These are phyloP conservation scores for Lasioglossum figueresi DNA, from an alignment of 2,888 invertebrate species.

Conservation along the genomic window DNA sequence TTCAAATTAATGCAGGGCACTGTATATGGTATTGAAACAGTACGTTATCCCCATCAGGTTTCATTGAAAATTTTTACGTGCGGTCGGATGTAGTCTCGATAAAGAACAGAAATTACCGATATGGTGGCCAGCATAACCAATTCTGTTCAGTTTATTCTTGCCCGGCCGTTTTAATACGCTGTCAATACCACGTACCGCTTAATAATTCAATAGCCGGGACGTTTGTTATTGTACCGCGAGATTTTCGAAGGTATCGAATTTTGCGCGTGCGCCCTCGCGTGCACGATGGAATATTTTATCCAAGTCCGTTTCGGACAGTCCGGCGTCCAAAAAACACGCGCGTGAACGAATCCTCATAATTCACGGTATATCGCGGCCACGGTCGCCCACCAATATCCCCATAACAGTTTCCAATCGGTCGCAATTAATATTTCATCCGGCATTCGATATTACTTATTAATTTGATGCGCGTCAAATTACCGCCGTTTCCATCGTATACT, in stretches of 20 bases:
- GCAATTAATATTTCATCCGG: conserved; percentile 51
- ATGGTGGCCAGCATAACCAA: not conserved
- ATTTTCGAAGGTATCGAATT: conserved; percentile 32
- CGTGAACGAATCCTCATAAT: conserved; percentile 26
- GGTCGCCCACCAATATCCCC: not conserved
- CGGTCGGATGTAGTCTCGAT: not conserved
- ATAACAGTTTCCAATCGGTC: conserved; percentile 37
- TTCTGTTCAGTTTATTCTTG: conserved; percentile 4
- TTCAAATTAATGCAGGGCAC: not conserved
- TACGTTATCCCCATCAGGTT: not conserved
- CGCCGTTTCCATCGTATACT: conserved; percentile 24
- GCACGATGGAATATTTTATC: conserved; percentile 41
- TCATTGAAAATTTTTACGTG: not conserved
- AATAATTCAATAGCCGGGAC: conserved; percentile 45
- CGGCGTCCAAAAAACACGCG: conserved; percentile 15
- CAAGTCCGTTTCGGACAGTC: not conserved
- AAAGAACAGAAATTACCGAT: not conserved
- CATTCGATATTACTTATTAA: conserved; percentile 50
- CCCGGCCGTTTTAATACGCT: conserved; percentile 13
- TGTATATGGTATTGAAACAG: not conserved
- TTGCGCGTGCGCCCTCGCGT: no score
- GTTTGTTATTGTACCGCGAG: conserved; percentile 22
- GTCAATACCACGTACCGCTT: conserved; percentile 36
- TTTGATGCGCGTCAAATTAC: conserved; percentile 50
- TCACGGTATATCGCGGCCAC: conserved; percentile 1